phyloP scores from a whole-genome alignment of 2,797 vertebrate genomes.

The Crocodylus rhombifer region DNA sequence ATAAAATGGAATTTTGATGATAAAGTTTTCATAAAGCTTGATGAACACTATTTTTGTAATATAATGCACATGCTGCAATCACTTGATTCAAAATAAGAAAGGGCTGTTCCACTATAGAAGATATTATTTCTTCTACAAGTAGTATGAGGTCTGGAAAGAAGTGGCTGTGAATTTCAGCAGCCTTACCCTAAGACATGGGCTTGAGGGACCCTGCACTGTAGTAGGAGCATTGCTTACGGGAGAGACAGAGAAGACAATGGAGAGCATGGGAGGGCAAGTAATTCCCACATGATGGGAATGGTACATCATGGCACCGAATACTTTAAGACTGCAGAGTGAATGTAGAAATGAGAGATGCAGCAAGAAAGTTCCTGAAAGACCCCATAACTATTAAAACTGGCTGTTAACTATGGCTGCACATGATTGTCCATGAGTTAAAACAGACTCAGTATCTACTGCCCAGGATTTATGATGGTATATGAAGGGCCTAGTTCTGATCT shows the following conservation, averaged over 20 bases:
- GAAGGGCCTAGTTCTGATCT: neutral
- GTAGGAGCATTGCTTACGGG: slow-evolving; percentile 28
- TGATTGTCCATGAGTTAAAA: neutral
- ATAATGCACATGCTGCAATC: slow-evolving; percentile 54
- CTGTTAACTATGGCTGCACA: fast-evolving
- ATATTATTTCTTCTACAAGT: slow-evolving; percentile 50
- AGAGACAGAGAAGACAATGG: slow-evolving; percentile 19
- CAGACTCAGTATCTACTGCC: neutral
- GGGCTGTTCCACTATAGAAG: slow-evolving; percentile 51
- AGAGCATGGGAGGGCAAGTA: slow-evolving; percentile 4
- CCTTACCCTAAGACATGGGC: slow-evolving; percentile 40
- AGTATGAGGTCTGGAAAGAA: slow-evolving; percentile 44
- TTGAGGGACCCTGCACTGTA: slow-evolving; percentile 3
- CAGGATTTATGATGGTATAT: neutral
- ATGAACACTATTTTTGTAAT: slow-evolving; percentile 9
- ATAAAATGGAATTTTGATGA: slow-evolving; percentile 49
- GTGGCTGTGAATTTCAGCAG: slow-evolving; percentile 29
- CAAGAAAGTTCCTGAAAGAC: neutral
- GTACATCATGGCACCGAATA: slow-evolving; percentile 16
- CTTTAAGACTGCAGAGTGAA: slow-evolving; percentile 23
- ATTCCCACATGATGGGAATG: neutral
- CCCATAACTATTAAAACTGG: neutral
- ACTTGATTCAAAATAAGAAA: slow-evolving; percentile 65
- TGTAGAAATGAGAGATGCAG: neutral
- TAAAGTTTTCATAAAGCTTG: slow-evolving; percentile 65